Percentiles rank a stretch among this genome's conserved stretches.
Conservation (phyloP, 2,888 invertebrate genomes). For the Flexamia atlantica region DNA sequence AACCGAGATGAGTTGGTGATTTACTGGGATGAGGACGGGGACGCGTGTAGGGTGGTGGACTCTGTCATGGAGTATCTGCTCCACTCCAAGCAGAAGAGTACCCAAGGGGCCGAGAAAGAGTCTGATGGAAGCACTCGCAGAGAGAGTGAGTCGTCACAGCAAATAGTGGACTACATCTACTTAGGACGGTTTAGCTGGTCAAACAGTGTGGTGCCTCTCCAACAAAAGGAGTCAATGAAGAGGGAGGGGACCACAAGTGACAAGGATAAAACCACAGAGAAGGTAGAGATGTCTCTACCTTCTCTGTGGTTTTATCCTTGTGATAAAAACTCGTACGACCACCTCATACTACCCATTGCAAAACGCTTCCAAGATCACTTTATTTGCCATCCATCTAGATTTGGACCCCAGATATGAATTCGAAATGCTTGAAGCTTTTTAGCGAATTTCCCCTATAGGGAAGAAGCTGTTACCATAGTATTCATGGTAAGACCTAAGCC, state of each 20-base stretch:
- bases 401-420: constrained; percentile 28
- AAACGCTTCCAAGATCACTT: background rate
- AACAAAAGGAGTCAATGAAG: background rate
- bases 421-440: constrained; percentile 41
- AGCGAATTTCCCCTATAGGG: too few species aligned
- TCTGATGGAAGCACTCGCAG: background rate
- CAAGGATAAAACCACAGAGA: background rate
- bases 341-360: background rate
- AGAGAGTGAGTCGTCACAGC: background rate
- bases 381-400: constrained; percentile 47
- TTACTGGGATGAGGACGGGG: constrained; percentile 22
- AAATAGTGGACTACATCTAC: background rate
- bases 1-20: constrained; percentile 2
- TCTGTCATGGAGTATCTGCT: constrained; percentile 42
- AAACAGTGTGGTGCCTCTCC: background rate
- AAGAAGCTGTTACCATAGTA: too few species aligned
- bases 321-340: too few species aligned
- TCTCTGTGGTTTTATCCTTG: too few species aligned
- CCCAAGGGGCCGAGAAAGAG: background rate
- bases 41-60: constrained; percentile 28
- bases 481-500: too few species aligned
- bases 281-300: too few species aligned
- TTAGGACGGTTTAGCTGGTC: constrained; percentile 22
- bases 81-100: background rate
- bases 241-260: background rate